Evolutionary conservation across 2,797 vertebrate species (phyloP).

Genomic region (Chrosomus eos): DNA sequence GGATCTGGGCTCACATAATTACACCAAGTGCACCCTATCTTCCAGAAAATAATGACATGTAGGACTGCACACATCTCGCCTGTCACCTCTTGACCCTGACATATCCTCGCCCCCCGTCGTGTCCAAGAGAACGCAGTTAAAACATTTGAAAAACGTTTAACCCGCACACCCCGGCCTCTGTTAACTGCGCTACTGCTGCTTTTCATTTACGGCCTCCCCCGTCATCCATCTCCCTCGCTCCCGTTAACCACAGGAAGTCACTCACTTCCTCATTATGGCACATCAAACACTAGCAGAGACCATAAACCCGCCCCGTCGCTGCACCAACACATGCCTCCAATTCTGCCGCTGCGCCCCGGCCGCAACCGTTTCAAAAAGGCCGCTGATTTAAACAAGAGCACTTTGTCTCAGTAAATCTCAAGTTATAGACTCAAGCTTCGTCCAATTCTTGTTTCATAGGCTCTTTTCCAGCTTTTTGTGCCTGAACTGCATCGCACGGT

Average conservation of each 20-base stretch:
- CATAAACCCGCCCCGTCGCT: conserved; percentile 85
- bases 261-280: conserved; percentile 91
- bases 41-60: conserved; percentile 48
- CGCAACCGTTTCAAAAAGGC: conserved; percentile 71
- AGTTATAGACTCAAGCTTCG: conserved; percentile 38
- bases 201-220: conserved; percentile 58
- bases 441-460: conserved; percentile 40
- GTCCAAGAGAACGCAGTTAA: conserved; percentile 40
- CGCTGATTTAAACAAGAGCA: conserved; percentile 49
- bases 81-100: conserved; percentile 45
- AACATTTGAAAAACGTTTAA: conserved; percentile 52
- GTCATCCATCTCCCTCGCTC: conserved; percentile 70
- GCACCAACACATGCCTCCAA: conserved; percentile 90
- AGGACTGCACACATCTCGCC: conserved; percentile 47
- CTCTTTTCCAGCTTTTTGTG: background rate
- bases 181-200: conserved; percentile 56
- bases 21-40: conserved; percentile 45
- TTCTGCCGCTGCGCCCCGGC: conserved; percentile 86
- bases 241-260: conserved; percentile 88
- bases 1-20: conserved; percentile 31
- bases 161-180: conserved; percentile 49
- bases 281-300: conserved; percentile 86
- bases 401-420: conserved; percentile 30
- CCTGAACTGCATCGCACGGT: background rate
- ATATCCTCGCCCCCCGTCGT: conserved; percentile 46